Conservation (phyloP, 37 sponge, comb jelly and placozoan genomes). For the Theonella swinhoei region DNA sequence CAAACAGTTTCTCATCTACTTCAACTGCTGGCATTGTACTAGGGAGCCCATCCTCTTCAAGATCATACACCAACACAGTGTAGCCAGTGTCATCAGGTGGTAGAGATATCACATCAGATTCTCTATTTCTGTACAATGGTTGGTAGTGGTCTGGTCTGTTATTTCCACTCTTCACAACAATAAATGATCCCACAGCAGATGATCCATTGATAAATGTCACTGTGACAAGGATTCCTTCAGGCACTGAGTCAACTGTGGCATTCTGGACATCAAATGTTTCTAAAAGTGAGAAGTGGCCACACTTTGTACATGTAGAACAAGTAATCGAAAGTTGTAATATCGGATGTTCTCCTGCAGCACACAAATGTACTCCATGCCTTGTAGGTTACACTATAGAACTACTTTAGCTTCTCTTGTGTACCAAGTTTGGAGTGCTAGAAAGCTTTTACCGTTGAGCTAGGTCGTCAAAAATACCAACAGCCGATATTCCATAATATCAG, state of each 20-base stretch:
- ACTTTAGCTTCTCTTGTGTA: too few relatives aligned
- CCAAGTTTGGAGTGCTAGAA: too few relatives aligned
- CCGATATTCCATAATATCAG: too few relatives aligned
- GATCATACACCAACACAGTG: background rate
- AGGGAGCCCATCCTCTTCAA: background rate
- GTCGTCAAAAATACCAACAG: too few relatives aligned
- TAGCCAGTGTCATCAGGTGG: background rate
- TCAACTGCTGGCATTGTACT: background rate
- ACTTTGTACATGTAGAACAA: too few relatives aligned
- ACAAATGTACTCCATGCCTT: too few relatives aligned
- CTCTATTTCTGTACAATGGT: background rate
- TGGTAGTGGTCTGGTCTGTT: background rate
- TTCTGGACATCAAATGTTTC: background rate
- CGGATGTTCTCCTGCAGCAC: too few relatives aligned
- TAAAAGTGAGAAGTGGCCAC: background rate
- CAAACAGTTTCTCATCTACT: too few relatives aligned
- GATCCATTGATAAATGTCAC: background rate
- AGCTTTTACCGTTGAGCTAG: too few relatives aligned
- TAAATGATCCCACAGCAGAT: background rate
- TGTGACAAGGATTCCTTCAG: background rate
- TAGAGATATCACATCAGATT: background rate
- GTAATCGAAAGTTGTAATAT: too few relatives aligned
- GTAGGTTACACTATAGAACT: too few relatives aligned
- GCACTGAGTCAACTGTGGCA: background rate
- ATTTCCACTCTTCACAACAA: background rate